phyloP scores from a whole-genome alignment of 1,140 invertebrate species.

The Physella acuta region DNA sequence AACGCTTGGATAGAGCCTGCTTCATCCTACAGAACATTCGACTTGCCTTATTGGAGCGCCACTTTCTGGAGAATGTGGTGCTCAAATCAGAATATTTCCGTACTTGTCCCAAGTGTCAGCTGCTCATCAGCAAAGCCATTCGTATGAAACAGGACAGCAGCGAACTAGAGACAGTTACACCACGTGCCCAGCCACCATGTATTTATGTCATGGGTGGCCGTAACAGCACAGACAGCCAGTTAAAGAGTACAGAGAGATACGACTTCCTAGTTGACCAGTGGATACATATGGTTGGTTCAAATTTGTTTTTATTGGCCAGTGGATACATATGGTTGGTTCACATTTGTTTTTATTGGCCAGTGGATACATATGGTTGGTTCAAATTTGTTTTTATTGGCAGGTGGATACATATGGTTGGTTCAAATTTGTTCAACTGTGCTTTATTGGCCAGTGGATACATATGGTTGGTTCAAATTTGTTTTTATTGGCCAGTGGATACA shows the following conservation, averaged over 20 bases:
- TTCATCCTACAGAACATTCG: conserved; percentile 47
- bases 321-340: too few species aligned
- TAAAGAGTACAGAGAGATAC: conserved; percentile 54
- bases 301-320: too few species aligned
- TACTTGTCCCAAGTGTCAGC: conserved; percentile 55
- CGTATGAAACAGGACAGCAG: conserved; percentile 42
- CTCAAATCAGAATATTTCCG: conserved; percentile 53
- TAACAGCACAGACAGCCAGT: conserved; percentile 54
- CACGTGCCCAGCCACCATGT: conserved; percentile 62
- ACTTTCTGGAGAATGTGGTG: conserved; percentile 52
- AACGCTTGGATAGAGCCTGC: conserved; percentile 40
- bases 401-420: too few species aligned
- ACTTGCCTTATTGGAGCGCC: conserved; percentile 46
- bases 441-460: too few species aligned
- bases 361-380: too few species aligned
- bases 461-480: too few species aligned
- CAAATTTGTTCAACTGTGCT: too few species aligned
- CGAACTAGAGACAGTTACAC: conserved; percentile 40
- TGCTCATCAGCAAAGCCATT: conserved; percentile 53
- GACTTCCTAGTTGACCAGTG: conserved; percentile 54
- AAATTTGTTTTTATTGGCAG: too few species aligned
- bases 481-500: too few species aligned
- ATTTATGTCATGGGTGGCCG: conserved; percentile 57
- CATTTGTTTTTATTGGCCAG: too few species aligned
- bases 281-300: conserved; percentile 51